A percentile compares a stretch with the other conserved stretches of the same genome.
These are phyloP conservation scores for Eupleurogrammus muticus DNA, from an alignment of 2,797 vertebrate genomes.

Conservation along the genomic window DNA sequence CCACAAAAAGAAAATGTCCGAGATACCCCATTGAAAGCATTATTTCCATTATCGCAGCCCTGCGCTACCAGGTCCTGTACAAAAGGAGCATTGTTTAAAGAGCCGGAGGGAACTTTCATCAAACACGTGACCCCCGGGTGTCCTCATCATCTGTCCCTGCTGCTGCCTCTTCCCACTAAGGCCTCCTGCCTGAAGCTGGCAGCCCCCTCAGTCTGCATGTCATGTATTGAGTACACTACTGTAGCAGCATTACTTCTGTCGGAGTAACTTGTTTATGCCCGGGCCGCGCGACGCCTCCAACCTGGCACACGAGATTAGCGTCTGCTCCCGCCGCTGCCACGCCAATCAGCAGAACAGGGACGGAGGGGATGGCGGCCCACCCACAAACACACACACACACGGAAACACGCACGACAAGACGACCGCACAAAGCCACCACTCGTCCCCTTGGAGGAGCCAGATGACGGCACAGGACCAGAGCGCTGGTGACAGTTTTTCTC, in stretches of 20 bases:
- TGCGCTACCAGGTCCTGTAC: no score
- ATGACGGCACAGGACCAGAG: slow-evolving; percentile 63
- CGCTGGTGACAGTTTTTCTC: slow-evolving; percentile 67
- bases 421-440: slow-evolving; percentile 31
- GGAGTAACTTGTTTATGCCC: slow-evolving; percentile 60
- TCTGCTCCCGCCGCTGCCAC: slow-evolving; percentile 68
- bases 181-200: slow-evolving; percentile 14
- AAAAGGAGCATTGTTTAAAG: no score
- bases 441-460: slow-evolving; percentile 55
- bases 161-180: slow-evolving; percentile 10
- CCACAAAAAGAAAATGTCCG: no score
- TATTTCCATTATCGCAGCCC: slow-evolving; percentile 5
- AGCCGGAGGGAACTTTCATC: neutral
- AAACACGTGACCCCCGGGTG: slow-evolving; percentile 16
- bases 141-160: slow-evolving; percentile 10
- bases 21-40: no score
- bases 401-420: slow-evolving; percentile 17
- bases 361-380: slow-evolving; percentile 64
- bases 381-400: slow-evolving; percentile 60
- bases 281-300: slow-evolving; percentile 48
- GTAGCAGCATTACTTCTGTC: slow-evolving; percentile 51
- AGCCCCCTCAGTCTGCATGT: slow-evolving; percentile 20
- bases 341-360: slow-evolving; percentile 66
- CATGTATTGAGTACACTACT: slow-evolving; percentile 50
- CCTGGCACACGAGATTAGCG: slow-evolving; percentile 72